A percentile compares a stretch with the other conserved stretches of the same genome.
phyloP scores from a whole-genome alignment of 2,113 vertebrate genomes.

The Lagenorhynchus albirostris region DNA sequence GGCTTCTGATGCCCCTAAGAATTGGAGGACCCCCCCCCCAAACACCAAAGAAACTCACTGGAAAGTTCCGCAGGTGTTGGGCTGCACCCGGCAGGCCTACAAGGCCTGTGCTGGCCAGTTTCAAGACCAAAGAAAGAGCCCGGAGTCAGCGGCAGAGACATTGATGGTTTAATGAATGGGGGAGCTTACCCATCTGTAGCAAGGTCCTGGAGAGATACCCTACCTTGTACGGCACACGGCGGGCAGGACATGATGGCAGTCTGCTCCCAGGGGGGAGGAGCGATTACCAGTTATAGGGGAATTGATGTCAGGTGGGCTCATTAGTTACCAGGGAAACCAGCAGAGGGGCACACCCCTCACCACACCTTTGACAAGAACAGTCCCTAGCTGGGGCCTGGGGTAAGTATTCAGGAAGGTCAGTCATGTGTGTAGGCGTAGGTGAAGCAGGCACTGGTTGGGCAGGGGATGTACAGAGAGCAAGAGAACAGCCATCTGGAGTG shows the following conservation, averaged over 20 bases:
- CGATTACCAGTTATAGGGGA: not conserved
- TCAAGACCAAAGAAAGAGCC: not conserved
- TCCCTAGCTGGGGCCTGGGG: not conserved
- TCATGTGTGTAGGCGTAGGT: not conserved
- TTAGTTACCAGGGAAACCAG: not conserved
- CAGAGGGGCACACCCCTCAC: not conserved
- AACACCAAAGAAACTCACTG: not conserved
- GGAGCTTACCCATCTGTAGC: not conserved
- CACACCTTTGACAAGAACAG: not conserved
- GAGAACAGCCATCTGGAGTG: not conserved
- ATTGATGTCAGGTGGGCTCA: not conserved
- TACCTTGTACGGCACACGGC: not conserved
- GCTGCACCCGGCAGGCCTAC: not conserved
- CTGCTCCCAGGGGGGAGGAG: not conserved
- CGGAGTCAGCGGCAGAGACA: not conserved
- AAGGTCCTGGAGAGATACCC: not conserved
- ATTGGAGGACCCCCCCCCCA: not conserved
- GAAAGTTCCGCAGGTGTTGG: not conserved
- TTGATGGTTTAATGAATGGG: not conserved
- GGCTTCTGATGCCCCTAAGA: not conserved
- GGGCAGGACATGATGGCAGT: not conserved
- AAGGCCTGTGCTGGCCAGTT: not conserved
- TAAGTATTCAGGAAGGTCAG: not conserved
- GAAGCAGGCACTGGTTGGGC: not conserved
- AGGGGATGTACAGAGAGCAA: not conserved